These are phyloP conservation scores for Varanus salvator DNA, from an alignment of 2,113 vertebrate genomes.

Conservation along the genomic window DNA sequence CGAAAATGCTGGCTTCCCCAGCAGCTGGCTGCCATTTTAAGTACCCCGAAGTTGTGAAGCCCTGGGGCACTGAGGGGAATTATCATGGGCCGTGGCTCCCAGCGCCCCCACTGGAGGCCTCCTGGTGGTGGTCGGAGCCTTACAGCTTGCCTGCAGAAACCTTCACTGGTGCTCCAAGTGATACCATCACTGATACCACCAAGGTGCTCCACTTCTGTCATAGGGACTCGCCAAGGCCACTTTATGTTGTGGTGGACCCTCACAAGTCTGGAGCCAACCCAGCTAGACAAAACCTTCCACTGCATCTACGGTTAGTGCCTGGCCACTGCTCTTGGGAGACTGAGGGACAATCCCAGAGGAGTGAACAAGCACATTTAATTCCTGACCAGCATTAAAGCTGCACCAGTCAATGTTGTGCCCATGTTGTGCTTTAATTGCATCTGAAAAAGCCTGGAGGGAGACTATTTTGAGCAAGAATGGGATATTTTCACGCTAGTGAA, in stretches of 20 bases:
- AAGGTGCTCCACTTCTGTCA: background rate
- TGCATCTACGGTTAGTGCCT: background rate
- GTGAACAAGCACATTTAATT: background rate
- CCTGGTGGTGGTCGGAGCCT: background rate
- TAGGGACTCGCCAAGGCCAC: background rate
- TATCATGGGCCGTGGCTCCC: background rate
- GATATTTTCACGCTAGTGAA: background rate
- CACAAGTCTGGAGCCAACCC: background rate
- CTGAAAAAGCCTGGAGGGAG: background rate
- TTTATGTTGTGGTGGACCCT: background rate
- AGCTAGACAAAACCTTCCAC: background rate
- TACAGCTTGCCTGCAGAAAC: background rate
- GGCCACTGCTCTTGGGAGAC: background rate
- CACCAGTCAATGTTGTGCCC: background rate
- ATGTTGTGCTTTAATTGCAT: background rate
- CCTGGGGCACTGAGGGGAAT: background rate
- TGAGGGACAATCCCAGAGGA: background rate
- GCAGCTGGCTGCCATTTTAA: too few species aligned
- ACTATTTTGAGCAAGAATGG: background rate
- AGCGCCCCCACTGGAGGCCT: background rate
- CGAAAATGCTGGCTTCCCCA: too few species aligned
- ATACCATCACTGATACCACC: background rate
- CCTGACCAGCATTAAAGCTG: background rate
- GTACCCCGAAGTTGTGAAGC: too few species aligned
- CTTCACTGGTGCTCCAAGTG: too few species aligned